phyloP scores from a whole-genome alignment of 2,888 invertebrate genomes.

The Lepas anatifera region DNA sequence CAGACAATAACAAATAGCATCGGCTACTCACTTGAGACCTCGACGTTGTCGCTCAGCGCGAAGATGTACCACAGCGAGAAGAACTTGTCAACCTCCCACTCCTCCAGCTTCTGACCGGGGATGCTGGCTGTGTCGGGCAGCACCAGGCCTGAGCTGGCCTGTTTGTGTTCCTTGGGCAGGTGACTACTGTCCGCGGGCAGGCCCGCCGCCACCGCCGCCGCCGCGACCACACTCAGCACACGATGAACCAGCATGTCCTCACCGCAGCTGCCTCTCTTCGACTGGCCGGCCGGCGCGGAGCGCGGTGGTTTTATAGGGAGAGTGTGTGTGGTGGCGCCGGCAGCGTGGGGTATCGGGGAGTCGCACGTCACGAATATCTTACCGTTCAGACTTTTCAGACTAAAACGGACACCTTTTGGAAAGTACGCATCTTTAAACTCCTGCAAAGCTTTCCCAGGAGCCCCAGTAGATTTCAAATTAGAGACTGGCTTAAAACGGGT shows the following conservation, averaged over 20 bases:
- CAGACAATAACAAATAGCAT: too few species aligned
- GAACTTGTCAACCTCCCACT: conserved; percentile 21
- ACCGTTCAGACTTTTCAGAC: too few species aligned
- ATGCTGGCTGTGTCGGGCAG: conserved; percentile 21
- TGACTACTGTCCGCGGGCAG: background rate
- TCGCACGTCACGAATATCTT: too few species aligned
- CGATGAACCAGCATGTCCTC: background rate
- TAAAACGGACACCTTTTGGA: too few species aligned
- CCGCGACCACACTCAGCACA: background rate
- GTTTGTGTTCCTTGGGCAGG: background rate
- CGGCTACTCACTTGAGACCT: conserved; percentile 19
- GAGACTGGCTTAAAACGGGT: too few species aligned
- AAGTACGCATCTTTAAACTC: too few species aligned
- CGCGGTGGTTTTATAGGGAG: background rate
- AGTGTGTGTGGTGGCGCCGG: background rate
- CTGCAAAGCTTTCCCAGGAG: too few species aligned
- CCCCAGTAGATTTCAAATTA: too few species aligned
- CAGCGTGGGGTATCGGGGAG: background rate
- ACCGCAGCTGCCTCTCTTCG: background rate
- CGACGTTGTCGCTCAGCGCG: conserved; percentile 18
- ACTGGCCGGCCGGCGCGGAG: background rate
- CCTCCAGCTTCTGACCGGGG: conserved; percentile 17
- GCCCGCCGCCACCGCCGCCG: background rate
- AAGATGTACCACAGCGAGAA: conserved; percentile 24
- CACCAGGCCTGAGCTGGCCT: conserved; percentile 4